Base-by-base conservation (phyloP, 92 coral and sea anemone species). In the Palythoa grandiflora region DNA sequence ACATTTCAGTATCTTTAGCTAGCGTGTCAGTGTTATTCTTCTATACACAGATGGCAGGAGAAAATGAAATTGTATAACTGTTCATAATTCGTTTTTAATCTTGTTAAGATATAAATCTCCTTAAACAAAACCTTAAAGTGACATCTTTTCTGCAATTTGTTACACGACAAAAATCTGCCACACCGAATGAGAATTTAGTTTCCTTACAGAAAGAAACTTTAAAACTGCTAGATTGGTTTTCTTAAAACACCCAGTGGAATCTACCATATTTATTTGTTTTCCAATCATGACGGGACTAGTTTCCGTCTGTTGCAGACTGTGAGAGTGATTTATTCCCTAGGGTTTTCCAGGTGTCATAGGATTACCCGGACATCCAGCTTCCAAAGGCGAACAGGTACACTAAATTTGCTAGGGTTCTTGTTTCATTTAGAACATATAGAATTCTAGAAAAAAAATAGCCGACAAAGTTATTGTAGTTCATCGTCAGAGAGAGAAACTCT, bases 341-440 rank as follows among this genome's bases (percentile, higher is more conserved):
- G 83, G 83, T 77, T 59, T 53, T 77, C 83, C 83, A 77, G 83
- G 83, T 53, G 13, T 14, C 83, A 77, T 77, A 54, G 83, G 83
- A 17, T 15, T 77, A 1, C 68, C 83, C 20, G 83, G 83, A 5
- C 83, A 65, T 37, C 83, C 63, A 5, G 83, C 83, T 5, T 19
- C 21, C 9, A 77, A 77, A 77, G 83, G 83, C 7, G 28, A 13
- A 54, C 61, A 77, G 83, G 83, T 77, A 77, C 21, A 35, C 48
- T 14, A 9, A 7, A 44, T 28, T 15, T 35, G 39, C 35, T 12
- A 39, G 14, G 5, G 3, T 2, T 15, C 14, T 11, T 12, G 3
- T 73, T 44, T 38, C 1, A 17, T 5, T 40, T 12, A 38, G 1
- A 12, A 39, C 2, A 13, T 40, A 3, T 70, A 0, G 14, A 28